Base-by-base conservation (phyloP, 2,797 vertebrate species). In the Trichosurus vulpecula region DNA sequence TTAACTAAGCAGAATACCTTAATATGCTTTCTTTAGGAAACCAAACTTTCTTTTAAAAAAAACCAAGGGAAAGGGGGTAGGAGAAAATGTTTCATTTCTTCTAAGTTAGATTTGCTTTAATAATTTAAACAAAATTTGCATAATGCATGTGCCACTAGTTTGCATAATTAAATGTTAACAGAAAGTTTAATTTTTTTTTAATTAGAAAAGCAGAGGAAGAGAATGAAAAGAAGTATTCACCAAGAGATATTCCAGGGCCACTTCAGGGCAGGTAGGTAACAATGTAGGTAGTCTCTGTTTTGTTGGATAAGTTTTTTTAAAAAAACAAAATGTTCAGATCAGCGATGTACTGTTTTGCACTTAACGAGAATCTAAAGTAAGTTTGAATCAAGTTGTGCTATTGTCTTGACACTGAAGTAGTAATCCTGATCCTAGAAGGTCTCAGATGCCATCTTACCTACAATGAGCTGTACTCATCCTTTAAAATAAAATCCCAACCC, bases 241-340 rank as follows among this genome's bases (percentile, higher is more conserved):
- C 99, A 96, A 99, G 98, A 96, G 99, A 99, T 98, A 99, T 99
- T 97, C 99, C 99, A 52, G 99, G 99, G 94, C 99, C 99, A 0
- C 99, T 99, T 94, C 99, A 99, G 98, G 99, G 99, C 99, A 99
- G 99, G 99, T 99, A 98, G 98, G 99, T 96, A 74, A 74, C 90
- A 97, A 0, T 57, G n/a, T 91, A 51, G 94, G 31, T 31, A 30
- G 1, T 54, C n/a, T 97, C 96, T 90, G 14, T 2, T 54, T 95
- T 91, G 41, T 2, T 16, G 93, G 22, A 51, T 92, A 55, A 29
- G 16, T 96, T 30, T 97, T 89, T 95, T 52, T 93, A 94, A 35
- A 55, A 35, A 25, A 51, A 51, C 81, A 55, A 90, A 66, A 11
- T 87, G 89, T 93, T 93, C 61, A 16, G 16, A 9, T 94, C 31